Evolutionary conservation across 2,888 invertebrate genomes (phyloP).

Genomic region (Sphaerophoria taeniata): DNA sequence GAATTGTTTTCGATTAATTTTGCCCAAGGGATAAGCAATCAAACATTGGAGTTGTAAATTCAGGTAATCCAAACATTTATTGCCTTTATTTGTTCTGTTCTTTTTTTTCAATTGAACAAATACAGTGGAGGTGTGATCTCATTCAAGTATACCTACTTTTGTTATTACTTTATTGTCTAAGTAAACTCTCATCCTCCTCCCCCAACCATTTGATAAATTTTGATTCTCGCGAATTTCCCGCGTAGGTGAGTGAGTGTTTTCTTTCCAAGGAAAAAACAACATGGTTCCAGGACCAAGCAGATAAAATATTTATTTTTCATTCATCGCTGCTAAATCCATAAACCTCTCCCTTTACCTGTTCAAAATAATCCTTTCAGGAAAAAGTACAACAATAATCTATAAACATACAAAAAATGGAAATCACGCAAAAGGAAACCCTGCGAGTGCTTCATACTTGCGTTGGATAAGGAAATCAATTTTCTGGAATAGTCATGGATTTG

Average conservation of each 20-base stretch:
- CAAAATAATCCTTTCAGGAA: slow-evolving; percentile 25
- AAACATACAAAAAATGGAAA: background rate
- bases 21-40: too few relatives aligned
- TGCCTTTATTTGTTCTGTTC: too few relatives aligned
- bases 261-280: background rate
- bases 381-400: background rate
- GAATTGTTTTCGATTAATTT: too few relatives aligned
- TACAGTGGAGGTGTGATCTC: too few relatives aligned
- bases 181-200: too few relatives aligned
- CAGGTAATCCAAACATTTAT: too few relatives aligned
- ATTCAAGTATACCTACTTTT: too few relatives aligned
- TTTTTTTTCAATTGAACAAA: too few relatives aligned
- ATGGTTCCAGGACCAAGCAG: slow-evolving; percentile 20
- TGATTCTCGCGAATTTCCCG: slow-evolving; percentile 1
- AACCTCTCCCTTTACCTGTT: slow-evolving; percentile 13
- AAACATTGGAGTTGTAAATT: too few relatives aligned
- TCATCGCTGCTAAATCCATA: slow-evolving; percentile 10
- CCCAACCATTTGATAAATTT: background rate
- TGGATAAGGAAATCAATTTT: slow-evolving; percentile 40
- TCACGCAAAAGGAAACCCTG: slow-evolving; percentile 15
- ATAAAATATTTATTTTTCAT: slow-evolving; percentile 41
- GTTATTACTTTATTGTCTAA: too few relatives aligned
- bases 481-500: slow-evolving; percentile 37
- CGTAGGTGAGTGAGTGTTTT: background rate
- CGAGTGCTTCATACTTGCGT: background rate